A percentile compares a stretch with the other conserved stretches of the same genome.
These are phyloP conservation scores for Nephrotoma flavescens DNA, from an alignment of 2,888 invertebrate species.

Conservation along the genomic window DNA sequence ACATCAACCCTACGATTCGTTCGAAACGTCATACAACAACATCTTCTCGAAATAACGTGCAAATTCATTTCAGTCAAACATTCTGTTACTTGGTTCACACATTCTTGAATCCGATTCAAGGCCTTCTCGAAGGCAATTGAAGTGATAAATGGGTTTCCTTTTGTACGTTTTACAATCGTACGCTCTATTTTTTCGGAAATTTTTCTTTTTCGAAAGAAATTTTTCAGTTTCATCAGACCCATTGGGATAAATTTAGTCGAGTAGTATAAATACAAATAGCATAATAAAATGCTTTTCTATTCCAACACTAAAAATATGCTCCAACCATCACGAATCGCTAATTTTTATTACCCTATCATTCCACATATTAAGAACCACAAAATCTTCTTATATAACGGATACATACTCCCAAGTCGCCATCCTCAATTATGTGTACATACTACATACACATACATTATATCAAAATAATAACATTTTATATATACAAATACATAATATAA, in stretches of 20 bases:
- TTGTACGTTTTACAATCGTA: too few species aligned
- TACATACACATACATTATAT: background rate
- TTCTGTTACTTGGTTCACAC: too few species aligned
- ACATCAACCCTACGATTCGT: too few species aligned
- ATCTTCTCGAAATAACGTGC: too few species aligned
- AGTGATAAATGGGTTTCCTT: too few species aligned
- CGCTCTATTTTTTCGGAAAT: too few species aligned
- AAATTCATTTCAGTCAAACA: too few species aligned
- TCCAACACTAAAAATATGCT: background rate
- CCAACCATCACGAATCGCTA: background rate
- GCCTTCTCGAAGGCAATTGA: too few species aligned
- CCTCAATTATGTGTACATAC: background rate
- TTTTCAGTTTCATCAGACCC: background rate
- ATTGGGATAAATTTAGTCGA: background rate
- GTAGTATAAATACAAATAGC: background rate
- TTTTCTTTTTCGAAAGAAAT: too few species aligned
- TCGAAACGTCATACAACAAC: too few species aligned
- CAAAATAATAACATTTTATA: too few species aligned
- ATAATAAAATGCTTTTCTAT: background rate
- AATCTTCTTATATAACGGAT: background rate
- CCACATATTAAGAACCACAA: background rate
- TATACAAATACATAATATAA: background rate
- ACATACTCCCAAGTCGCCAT: background rate
- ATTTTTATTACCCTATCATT: background rate
- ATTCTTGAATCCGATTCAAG: too few species aligned